These are phyloP conservation scores for Clarias fuscus DNA, from an alignment of 2,797 vertebrate genomes.

Conservation along the genomic window DNA sequence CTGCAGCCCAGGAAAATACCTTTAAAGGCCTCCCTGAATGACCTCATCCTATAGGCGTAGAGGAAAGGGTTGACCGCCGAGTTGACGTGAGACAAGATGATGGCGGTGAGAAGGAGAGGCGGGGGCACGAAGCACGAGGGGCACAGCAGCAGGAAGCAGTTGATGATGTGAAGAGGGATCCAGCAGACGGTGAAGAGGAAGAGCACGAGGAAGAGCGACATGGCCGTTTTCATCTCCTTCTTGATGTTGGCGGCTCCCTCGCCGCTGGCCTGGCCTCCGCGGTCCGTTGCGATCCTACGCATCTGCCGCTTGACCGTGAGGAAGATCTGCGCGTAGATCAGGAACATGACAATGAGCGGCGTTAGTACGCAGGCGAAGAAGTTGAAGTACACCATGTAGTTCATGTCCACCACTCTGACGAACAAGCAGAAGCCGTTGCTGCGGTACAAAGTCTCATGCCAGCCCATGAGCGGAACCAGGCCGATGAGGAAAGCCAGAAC, in stretches of 20 bases:
- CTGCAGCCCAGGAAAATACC: constrained; percentile 70
- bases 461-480: constrained; percentile 77
- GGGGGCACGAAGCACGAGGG: constrained; percentile 67
- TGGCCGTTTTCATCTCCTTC: constrained; percentile 73
- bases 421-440: constrained; percentile 70
- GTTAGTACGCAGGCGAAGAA: constrained; percentile 70
- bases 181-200: constrained; percentile 80
- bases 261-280: constrained; percentile 37
- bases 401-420: constrained; percentile 69
- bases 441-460: constrained; percentile 68
- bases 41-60: constrained; percentile 75
- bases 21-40: constrained; percentile 76
- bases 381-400: constrained; percentile 74
- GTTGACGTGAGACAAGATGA: constrained; percentile 81
- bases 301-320: constrained; percentile 68
- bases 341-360: constrained; percentile 74
- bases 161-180: constrained; percentile 79
- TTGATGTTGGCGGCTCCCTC: constrained; percentile 57
- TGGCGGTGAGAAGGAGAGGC: constrained; percentile 70
- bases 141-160: constrained; percentile 78
- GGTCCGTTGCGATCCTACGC: constrained; percentile 64
- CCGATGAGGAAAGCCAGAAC: constrained; percentile 69
- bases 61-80: constrained; percentile 76
- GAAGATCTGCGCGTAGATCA: constrained; percentile 76
- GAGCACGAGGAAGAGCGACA: constrained; percentile 76